These are phyloP conservation scores for Heterochromis multidens DNA, from an alignment of 2,113 vertebrate species.

Conservation along the genomic window DNA sequence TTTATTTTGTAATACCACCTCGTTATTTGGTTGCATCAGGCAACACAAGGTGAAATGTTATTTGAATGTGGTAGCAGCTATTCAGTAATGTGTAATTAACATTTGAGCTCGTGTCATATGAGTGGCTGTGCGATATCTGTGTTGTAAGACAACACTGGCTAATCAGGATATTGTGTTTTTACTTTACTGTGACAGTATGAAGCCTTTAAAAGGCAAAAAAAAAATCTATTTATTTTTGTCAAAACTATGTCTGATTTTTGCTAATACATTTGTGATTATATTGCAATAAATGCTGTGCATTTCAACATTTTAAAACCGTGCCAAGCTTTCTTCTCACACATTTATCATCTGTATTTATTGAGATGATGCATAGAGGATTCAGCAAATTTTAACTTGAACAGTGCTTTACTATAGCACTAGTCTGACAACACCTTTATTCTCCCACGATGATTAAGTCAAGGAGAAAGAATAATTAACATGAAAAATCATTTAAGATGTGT, in stretches of 20 bases:
- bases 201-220: slow-evolving; percentile 41
- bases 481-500: slow-evolving; percentile 53
- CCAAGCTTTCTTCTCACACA: background rate
- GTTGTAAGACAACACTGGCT: slow-evolving; percentile 23
- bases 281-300: slow-evolving; percentile 73
- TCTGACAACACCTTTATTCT: slow-evolving; percentile 34
- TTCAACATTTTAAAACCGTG: slow-evolving; percentile 43
- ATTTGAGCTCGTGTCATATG: slow-evolving; percentile 30
- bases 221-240: slow-evolving; percentile 73
- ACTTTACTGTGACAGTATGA: slow-evolving; percentile 53
- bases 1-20: slow-evolving; percentile 11
- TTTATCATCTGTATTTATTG: background rate
- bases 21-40: slow-evolving; percentile 8
- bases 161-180: slow-evolving; percentile 46
- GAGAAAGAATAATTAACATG: slow-evolving; percentile 58
- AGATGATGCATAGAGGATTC: background rate
- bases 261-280: slow-evolving; percentile 58
- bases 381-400: background rate
- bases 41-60: slow-evolving; percentile 27
- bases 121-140: background rate
- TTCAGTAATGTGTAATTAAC: slow-evolving; percentile 33
- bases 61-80: slow-evolving; percentile 54
- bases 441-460: slow-evolving; percentile 26
- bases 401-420: background rate
- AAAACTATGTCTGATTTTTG: slow-evolving; percentile 54